Percentiles rank a stretch among this genome's conserved stretches.
Evolutionary conservation across 2,797 vertebrate species (phyloP).

Genomic region (Loriculus beryllinus): DNA sequence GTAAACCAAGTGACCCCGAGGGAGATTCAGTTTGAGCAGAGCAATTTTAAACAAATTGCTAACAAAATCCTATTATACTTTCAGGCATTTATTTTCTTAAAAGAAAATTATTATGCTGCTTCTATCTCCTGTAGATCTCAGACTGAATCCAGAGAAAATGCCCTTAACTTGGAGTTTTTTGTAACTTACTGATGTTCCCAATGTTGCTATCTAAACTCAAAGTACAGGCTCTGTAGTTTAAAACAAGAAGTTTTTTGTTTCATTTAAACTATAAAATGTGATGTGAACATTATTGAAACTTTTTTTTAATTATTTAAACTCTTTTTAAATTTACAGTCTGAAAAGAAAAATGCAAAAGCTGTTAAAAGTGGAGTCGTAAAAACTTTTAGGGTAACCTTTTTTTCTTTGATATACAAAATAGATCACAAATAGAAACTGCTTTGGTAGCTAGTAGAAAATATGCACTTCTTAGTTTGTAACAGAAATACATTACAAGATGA

Average conservation of each 20-base stretch:
- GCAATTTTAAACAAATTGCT: neutral
- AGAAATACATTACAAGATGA: neutral
- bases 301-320: neutral
- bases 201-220: neutral
- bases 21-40: neutral
- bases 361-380: neutral
- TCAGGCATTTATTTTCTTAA: neutral
- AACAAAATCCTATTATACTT: neutral
- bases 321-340: neutral
- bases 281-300: neutral
- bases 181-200: neutral
- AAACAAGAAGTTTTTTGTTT: neutral
- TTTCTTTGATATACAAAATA: neutral
- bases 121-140: neutral
- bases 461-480: neutral
- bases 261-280: neutral
- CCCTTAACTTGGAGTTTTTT: neutral
- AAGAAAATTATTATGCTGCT: neutral
- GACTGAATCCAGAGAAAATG: neutral
- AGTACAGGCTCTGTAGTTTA: neutral
- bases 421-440: neutral
- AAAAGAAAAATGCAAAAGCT: neutral
- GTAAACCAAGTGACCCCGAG: neutral
- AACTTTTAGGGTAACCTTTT: neutral
- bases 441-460: neutral